These are phyloP conservation scores for Campylomormyrus numenius DNA, from an alignment of 2,113 vertebrate species.

Conservation along the genomic window DNA sequence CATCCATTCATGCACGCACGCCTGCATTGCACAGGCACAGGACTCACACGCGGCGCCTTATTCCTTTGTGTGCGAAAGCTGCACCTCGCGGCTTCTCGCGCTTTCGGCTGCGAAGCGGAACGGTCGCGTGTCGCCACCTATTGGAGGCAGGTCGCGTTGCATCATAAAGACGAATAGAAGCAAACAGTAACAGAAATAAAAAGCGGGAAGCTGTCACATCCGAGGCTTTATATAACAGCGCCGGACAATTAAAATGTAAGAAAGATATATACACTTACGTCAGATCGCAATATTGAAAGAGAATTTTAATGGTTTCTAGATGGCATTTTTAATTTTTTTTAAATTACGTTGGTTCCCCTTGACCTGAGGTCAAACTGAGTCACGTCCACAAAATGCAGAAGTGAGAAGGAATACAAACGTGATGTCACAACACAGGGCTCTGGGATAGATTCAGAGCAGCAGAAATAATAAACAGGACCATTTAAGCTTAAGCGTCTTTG, in stretches of 20 bases:
- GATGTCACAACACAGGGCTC: neutral
- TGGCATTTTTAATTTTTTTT: neutral
- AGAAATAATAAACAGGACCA: neutral
- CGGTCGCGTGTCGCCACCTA: constrained; percentile 1
- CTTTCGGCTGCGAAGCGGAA: neutral
- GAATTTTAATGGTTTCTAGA: neutral
- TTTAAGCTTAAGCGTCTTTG: neutral
- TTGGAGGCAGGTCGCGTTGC: neutral
- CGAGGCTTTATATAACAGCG: neutral
- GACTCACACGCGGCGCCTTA: neutral
- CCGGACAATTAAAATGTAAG: neutral
- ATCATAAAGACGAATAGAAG: neutral
- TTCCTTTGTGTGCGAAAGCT: constrained; percentile 43
- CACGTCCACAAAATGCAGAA: neutral
- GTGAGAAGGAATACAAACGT: neutral
- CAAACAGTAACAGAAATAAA: neutral
- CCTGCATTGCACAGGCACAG: neutral
- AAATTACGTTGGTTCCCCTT: neutral
- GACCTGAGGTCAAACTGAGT: neutral
- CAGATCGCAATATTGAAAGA: neutral
- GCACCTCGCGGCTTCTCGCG: neutral
- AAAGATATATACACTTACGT: neutral
- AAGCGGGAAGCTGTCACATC: neutral
- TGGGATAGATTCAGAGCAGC: neutral
- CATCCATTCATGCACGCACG: neutral